These are phyloP conservation scores for Drosophila rufa DNA, from an alignment of 1,140 invertebrate species.

Conservation along the genomic window DNA sequence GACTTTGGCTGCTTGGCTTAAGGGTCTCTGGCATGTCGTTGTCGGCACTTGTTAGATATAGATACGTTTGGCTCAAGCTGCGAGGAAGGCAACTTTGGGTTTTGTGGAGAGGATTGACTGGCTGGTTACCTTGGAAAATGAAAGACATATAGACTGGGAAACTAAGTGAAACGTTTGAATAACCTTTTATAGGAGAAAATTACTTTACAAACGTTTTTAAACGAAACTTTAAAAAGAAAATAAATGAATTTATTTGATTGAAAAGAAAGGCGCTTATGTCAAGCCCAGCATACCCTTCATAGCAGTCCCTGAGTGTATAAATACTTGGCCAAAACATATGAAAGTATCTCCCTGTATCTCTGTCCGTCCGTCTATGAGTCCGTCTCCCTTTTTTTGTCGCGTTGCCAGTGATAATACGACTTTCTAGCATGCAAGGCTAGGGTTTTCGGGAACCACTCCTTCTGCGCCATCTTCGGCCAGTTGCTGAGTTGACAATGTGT, in stretches of 20 bases:
- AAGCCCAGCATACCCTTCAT: background rate
- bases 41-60: constrained; percentile 78
- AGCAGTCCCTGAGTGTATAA: constrained; percentile 8
- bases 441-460: constrained; percentile 15
- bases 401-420: constrained; percentile 64
- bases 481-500: constrained; percentile 55
- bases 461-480: constrained; percentile 1
- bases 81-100: constrained; percentile 14
- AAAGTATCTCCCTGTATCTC: constrained; percentile 18
- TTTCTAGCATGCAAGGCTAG: constrained; percentile 65
- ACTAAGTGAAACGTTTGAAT: background rate
- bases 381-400: constrained; percentile 1
- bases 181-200: background rate
- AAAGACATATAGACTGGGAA: background rate
- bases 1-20: constrained; percentile 77
- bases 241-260: background rate
- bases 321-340: constrained; percentile 59
- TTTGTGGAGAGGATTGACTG: background rate
- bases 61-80: constrained; percentile 66
- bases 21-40: constrained; percentile 73
- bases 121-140: constrained; percentile 6
- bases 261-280: too few species aligned
- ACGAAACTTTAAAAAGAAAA: too few species aligned
- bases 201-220: background rate
- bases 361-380: too few species aligned